Percentiles rank a stretch among this genome's conserved stretches.
phyloP scores from a whole-genome alignment of 2,888 invertebrate species.

The Aleiodes testaceus region DNA sequence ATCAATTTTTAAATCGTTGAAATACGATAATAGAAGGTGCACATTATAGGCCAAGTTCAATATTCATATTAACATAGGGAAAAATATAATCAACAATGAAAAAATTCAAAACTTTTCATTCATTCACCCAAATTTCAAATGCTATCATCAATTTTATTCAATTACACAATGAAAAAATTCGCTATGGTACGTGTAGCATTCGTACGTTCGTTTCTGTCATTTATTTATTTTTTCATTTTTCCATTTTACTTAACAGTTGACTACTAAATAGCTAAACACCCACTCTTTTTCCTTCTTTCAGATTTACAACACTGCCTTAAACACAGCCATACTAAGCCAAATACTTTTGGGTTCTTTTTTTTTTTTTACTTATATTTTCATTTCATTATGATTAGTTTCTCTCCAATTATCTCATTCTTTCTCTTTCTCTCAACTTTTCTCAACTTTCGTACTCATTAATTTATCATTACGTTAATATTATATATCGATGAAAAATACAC shows the following conservation, averaged over 20 bases:
- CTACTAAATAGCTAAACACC: conserved; percentile 59
- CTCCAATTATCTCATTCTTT: conserved; percentile 32
- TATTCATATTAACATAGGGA: conserved; percentile 8
- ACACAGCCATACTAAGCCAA: conserved; percentile 79
- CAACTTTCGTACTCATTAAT: neutral
- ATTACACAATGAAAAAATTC: conserved; percentile 14
- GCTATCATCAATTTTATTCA: conserved; percentile 17
- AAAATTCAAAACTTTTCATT: conserved; percentile 3
- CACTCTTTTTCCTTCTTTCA: conserved; percentile 53
- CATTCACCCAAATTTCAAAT: conserved; percentile 11
- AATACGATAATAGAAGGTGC: conserved; percentile 9
- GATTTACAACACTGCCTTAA: conserved; percentile 70
- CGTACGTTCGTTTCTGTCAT: conserved; percentile 51
- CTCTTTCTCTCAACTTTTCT: neutral
- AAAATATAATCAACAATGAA: conserved; percentile 8
- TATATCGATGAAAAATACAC: conserved; percentile 20
- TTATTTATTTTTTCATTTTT: conserved; percentile 20
- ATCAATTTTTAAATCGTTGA: conserved; percentile 1
- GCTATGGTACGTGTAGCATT: conserved; percentile 58
- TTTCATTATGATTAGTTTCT: conserved; percentile 56
- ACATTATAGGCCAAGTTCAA: conserved; percentile 30
- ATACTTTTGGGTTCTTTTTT: conserved; percentile 74
- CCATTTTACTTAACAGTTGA: conserved; percentile 53
- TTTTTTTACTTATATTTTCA: conserved; percentile 46
- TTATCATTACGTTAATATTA: neutral